Evolutionary conservation across 1,140 invertebrate genomes (phyloP).

Genomic region (Hydropsyche tenuis): DNA sequence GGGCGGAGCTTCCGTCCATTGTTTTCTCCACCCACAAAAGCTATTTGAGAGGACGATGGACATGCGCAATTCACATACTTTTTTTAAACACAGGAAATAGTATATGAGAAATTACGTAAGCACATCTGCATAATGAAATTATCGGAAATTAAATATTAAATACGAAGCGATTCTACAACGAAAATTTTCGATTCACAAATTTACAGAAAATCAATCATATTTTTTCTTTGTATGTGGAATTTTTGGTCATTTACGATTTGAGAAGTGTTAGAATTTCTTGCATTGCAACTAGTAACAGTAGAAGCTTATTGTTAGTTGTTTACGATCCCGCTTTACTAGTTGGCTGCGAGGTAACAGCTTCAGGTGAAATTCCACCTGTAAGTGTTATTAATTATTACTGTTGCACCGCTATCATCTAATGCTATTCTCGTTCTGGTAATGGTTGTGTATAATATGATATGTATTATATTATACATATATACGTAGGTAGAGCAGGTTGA

Average conservation of each 20-base stretch:
- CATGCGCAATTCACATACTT: not conserved
- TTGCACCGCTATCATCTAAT: conserved; percentile 13
- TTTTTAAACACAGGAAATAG: not conserved
- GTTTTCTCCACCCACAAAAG: conserved; percentile 14
- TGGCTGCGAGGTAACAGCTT: conserved; percentile 6
- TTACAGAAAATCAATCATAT: not conserved
- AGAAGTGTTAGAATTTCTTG: not conserved
- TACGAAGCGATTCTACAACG: too few species aligned
- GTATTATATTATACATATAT: too few species aligned
- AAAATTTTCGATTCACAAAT: not conserved
- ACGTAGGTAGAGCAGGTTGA: too few species aligned
- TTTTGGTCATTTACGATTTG: not conserved
- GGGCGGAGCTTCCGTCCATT: conserved; percentile 2
- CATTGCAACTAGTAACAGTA: too few species aligned
- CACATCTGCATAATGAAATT: too few species aligned
- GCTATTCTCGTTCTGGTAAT: not conserved
- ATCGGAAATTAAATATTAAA: too few species aligned
- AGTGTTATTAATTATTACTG: conserved; percentile 36
- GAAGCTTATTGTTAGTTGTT: too few species aligned
- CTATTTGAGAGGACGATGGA: conserved; percentile 7
- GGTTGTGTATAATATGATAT: too few species aligned
- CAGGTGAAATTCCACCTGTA: conserved; percentile 32
- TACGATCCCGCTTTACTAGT: conserved; percentile 5
- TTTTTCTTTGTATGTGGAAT: too few species aligned
- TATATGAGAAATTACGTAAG: too few species aligned